Conservation (phyloP, 92 coral and sea anemone genomes). For the Palythoa grandis region DNA sequence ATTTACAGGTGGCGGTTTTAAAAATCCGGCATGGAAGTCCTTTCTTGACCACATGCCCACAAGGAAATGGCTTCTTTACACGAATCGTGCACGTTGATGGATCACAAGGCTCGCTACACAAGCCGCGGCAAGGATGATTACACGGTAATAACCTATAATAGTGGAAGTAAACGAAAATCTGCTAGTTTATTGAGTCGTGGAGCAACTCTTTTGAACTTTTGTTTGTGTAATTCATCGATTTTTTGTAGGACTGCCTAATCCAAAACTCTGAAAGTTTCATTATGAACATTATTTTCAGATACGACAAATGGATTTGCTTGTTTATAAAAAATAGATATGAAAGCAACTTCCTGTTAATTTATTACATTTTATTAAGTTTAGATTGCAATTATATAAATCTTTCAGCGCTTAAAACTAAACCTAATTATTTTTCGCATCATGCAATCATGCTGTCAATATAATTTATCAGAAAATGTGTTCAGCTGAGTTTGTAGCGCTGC, state of each 20-base stretch:
- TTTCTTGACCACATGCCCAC: constrained; percentile 57
- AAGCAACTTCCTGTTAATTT: no score
- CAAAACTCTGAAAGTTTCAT: no score
- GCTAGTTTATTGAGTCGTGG: not conserved
- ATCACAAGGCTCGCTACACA: constrained; percentile 52
- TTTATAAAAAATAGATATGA: no score
- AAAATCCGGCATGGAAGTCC: constrained; percentile 48
- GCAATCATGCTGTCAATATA: no score
- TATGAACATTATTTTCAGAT: no score
- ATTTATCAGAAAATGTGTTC: not conserved
- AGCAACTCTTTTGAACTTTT: not conserved
- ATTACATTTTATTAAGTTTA: no score
- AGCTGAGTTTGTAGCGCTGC: not conserved
- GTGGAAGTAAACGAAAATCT: not conserved
- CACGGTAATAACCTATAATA: constrained; percentile 50
- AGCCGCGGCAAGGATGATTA: constrained; percentile 48
- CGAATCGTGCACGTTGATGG: constrained; percentile 47
- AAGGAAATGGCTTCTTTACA: constrained; percentile 35
- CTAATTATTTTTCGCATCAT: no score
- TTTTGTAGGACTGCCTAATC: no score
- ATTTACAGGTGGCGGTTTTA: constrained; percentile 16
- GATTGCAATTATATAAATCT: no score
- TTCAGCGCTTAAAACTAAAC: no score
- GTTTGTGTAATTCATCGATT: no score
- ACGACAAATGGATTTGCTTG: no score